phyloP scores from a whole-genome alignment of 23 tunicate genomes.

The Styela plicata region DNA sequence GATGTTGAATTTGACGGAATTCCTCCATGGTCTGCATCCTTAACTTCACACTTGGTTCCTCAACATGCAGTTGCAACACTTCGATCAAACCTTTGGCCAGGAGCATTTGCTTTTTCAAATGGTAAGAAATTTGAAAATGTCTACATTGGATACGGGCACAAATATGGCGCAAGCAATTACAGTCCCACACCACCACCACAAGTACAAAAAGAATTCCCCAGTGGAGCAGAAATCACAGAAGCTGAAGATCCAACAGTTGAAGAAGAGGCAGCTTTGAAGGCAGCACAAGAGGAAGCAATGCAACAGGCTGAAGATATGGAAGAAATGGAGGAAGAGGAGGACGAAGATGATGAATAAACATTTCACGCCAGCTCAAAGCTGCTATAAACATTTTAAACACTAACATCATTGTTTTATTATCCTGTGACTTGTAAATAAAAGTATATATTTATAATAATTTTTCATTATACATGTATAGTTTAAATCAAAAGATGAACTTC shows the following conservation, averaged over 20 bases:
- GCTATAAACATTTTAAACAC: background rate
- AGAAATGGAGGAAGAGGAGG: slow-evolving; percentile 97
- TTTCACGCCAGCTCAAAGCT: background rate
- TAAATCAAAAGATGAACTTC: background rate
- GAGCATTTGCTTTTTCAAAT: slow-evolving; percentile 80
- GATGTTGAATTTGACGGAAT: slow-evolving; percentile 89
- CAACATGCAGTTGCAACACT: slow-evolving; percentile 87
- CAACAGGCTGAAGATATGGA: slow-evolving; percentile 84
- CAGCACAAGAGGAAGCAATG: slow-evolving; percentile 97
- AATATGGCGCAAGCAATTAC: slow-evolving; percentile 93
- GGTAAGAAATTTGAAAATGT: slow-evolving; percentile 95
- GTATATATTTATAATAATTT: no score
- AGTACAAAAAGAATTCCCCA: slow-evolving; percentile 83
- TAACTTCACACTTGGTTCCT: slow-evolving; percentile 84
- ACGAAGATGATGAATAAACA: slow-evolving; percentile 55
- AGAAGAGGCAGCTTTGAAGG: slow-evolving; percentile 95
- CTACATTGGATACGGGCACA: slow-evolving; percentile 95
- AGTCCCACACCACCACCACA: slow-evolving; percentile 92
- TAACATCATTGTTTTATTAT: background rate
- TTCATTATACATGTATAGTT: background rate
- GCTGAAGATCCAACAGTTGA: slow-evolving; percentile 98
- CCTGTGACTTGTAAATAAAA: background rate
- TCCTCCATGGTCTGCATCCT: slow-evolving; percentile 86
- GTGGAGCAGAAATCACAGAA: slow-evolving; percentile 97
- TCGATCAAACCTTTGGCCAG: slow-evolving; percentile 98